Evolutionary conservation across 2,888 invertebrate species (phyloP).

Genomic region (Machimus atricapillus): DNA sequence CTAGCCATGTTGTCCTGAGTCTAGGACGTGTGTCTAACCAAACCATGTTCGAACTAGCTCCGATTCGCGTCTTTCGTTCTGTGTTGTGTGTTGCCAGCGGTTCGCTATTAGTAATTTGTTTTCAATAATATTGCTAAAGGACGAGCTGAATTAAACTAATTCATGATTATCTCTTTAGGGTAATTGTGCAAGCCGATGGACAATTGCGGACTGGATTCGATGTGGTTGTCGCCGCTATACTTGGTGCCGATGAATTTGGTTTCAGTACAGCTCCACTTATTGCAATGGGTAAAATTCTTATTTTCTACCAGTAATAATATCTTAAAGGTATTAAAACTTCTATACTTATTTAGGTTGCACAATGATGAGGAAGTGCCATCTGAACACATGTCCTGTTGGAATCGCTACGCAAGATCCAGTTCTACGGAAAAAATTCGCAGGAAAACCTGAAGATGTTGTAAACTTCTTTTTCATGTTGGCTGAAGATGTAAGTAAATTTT

Average conservation of each 20-base stretch:
- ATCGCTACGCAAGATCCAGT: slow-evolving; percentile 98
- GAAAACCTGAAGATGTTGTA: slow-evolving; percentile 96
- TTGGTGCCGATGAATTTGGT: slow-evolving; percentile 98
- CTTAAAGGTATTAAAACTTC: background rate
- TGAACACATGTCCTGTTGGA: slow-evolving; percentile 99
- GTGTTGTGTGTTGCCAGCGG: slow-evolving; percentile 46
- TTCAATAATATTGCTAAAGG: slow-evolving; percentile 38
- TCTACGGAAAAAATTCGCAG: slow-evolving; percentile 93
- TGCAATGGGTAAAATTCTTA: slow-evolving; percentile 73
- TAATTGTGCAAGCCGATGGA: slow-evolving; percentile 96
- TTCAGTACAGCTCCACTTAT: slow-evolving; percentile 98
- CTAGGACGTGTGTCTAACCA: slow-evolving; percentile 29
- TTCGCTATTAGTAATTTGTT: slow-evolving; percentile 47
- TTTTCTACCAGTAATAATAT: background rate
- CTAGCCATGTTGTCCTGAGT: slow-evolving; percentile 24
- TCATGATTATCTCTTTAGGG: slow-evolving; percentile 64
- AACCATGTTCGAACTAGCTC: slow-evolving; percentile 21
- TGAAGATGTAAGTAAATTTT: slow-evolving; percentile 77
- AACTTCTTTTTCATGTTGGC: slow-evolving; percentile 98
- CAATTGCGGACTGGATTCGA: slow-evolving; percentile 96
- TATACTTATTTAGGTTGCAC: slow-evolving; percentile 75
- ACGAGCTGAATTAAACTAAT: slow-evolving; percentile 12
- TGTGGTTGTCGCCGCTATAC: slow-evolving; percentile 91
- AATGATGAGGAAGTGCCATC: slow-evolving; percentile 99
- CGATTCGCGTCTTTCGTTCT: slow-evolving; percentile 34